phyloP scores from a whole-genome alignment of 2,113 vertebrate species.

The Varanus salvator region DNA sequence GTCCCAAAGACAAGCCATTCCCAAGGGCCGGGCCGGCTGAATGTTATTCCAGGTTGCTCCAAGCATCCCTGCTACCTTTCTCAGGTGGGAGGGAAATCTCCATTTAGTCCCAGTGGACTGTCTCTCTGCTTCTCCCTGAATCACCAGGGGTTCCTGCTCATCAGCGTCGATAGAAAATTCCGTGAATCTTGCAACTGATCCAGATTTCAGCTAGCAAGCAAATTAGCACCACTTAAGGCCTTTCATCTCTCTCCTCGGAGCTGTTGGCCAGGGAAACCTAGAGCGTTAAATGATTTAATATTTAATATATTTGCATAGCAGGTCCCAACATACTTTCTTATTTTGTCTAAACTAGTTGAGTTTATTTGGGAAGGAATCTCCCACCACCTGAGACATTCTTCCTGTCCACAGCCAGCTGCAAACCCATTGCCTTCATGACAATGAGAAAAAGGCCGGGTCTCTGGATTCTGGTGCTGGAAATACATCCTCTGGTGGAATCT shows the following conservation, averaged over 20 bases:
- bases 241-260: slow-evolving; percentile 48
- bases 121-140: not conserved
- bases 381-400: slow-evolving; percentile 51
- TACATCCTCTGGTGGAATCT: not conserved
- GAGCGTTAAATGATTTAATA: slow-evolving; percentile 65
- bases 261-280: slow-evolving; percentile 64
- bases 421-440: slow-evolving; percentile 60
- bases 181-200: slow-evolving; percentile 54
- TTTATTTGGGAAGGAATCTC: slow-evolving; percentile 37
- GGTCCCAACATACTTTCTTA: slow-evolving; percentile 58
- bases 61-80: slow-evolving; percentile 30
- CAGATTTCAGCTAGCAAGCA: slow-evolving; percentile 63
- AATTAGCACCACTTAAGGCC: slow-evolving; percentile 70
- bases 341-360: slow-evolving; percentile 67
- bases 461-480: slow-evolving; percentile 41
- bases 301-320: slow-evolving; percentile 74
- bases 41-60: slow-evolving; percentile 27
- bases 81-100: slow-evolving; percentile 25
- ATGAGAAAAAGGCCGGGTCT: slow-evolving; percentile 47
- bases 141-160: slow-evolving; percentile 63
- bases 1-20: slow-evolving; percentile 35
- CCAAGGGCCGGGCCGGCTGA: slow-evolving; percentile 46
- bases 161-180: slow-evolving; percentile 66
- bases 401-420: slow-evolving; percentile 39
- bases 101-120: not conserved